A percentile compares a stretch with the other conserved stretches of the same genome.
phyloP scores from a whole-genome alignment of 1,140 invertebrate species.

The Bombus picipes region DNA sequence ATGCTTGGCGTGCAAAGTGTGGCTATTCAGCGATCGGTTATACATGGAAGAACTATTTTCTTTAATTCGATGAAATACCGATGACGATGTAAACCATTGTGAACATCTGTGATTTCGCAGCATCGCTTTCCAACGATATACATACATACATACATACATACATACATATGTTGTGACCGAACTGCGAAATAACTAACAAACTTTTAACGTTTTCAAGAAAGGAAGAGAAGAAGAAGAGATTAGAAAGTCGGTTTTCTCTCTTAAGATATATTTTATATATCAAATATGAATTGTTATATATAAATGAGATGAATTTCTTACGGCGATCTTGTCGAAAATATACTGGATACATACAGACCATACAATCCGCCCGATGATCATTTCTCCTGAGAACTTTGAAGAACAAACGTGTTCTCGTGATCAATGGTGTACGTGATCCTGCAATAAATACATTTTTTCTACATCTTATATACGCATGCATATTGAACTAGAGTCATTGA shows the following conservation, averaged over 20 bases:
- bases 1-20: background rate
- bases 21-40: background rate
- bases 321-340: slow-evolving; percentile 41
- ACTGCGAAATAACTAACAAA: background rate
- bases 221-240: background rate
- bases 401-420: background rate
- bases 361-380: slow-evolving; percentile 63
- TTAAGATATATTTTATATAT: slow-evolving; percentile 38
- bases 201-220: background rate
- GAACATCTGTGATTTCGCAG: background rate
- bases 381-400: background rate
- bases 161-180: background rate
- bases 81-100: background rate
- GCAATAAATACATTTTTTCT: slow-evolving; percentile 5
- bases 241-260: background rate
- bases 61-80: background rate
- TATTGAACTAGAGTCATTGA: slow-evolving; percentile 23
- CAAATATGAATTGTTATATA: background rate
- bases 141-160: background rate
- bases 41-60: background rate
- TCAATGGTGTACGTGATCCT: background rate
- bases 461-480: slow-evolving; percentile 10
- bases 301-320: slow-evolving; percentile 22
- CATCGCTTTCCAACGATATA: background rate
- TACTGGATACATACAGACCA: slow-evolving; percentile 47